Evolutionary conservation across 2,113 vertebrate species (phyloP), one percentile per base, ranked within the genome.

Genomic region (Empidonax alnorum): DNA sequence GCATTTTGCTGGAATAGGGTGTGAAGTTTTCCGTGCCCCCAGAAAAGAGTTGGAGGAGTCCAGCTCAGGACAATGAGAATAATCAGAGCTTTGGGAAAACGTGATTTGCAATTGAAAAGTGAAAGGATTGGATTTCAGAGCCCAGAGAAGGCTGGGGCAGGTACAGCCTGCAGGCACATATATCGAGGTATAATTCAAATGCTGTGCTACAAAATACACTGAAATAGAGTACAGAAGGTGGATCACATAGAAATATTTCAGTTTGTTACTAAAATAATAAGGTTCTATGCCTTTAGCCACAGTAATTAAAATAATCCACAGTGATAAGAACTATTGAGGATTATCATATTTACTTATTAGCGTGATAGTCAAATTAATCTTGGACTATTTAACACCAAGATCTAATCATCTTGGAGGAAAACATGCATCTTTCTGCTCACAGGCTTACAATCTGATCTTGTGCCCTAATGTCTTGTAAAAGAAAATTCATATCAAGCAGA

Each of bases 251-350:
- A 56, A 88, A 19, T 50, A 66, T 62, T 91, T 75, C 67, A 35
- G 33, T 80, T 89, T 81, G 59, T 62, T 66, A 30, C 39, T 74
- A 37, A 90, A 74, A 73, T 83, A 93, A 72, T 55, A 61, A 81
- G 4, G 1, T 58, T 75, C 87, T 61, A 2, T 71, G 66, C n/a
- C 66, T 80, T 84, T 66, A 67, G 62, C 41, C 25, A 61, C 19
- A 65, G 73, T 58, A 91, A 93, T 82, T 94, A 93, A 95, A 96
- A 81, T 71, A 91, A 97, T 49, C 65, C 75, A 86, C 22, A n/a
- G 69, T 25, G 35, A 93, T 86, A 82, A 96, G 68, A 69, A 88
- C 50, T 28, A 72, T 27, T 6, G 1, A 81, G 35, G 50, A 90
- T 95, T 75, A 87, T 58, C 69, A 46, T 72, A 80, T 83, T 89